Evolutionary conservation across 2,113 vertebrate species (phyloP).

Genomic region (Acanthisitta chloris): DNA sequence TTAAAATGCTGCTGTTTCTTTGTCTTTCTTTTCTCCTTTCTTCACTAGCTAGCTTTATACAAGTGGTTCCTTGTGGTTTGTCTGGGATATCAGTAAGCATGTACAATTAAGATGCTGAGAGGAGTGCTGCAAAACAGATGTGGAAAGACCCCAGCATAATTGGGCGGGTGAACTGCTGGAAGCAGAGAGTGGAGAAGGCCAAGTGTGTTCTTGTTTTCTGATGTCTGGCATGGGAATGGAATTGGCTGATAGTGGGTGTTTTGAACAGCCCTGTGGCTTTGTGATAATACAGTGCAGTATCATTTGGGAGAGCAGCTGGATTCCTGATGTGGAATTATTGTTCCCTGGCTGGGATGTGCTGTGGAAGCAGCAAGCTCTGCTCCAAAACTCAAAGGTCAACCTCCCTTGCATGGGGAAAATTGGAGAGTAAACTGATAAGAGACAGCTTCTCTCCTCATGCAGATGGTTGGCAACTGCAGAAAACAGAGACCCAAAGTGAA

Average conservation of each 20-base stretch:
- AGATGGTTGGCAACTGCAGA: not conserved
- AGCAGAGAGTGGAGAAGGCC: not conserved
- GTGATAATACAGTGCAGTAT: not conserved
- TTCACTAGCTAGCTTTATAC: not conserved
- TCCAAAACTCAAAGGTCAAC: not conserved
- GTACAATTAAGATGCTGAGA: slow-evolving; percentile 50
- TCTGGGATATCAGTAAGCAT: slow-evolving; percentile 1
- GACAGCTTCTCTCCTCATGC: not conserved
- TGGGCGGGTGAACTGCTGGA: not conserved
- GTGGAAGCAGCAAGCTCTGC: not conserved
- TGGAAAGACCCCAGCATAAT: not conserved
- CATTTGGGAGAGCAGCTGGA: slow-evolving; percentile 29
- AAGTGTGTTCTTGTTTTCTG: slow-evolving; percentile 10
- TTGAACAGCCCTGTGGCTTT: slow-evolving; percentile 41
- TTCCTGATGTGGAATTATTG: slow-evolving; percentile 26
- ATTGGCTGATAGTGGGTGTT: slow-evolving; percentile 11
- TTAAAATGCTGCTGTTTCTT: not conserved
- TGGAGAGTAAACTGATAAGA: not conserved
- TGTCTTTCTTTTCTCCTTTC: not conserved
- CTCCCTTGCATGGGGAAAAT: not conserved
- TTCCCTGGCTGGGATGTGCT: not conserved
- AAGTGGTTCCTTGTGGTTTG: slow-evolving; percentile 35
- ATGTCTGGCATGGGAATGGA: slow-evolving; percentile 22
- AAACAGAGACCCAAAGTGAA: not conserved
- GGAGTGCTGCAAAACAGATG: slow-evolving; percentile 42